Conservation (phyloP, 2,113 vertebrate species). For the Anthoscopus minutus region DNA sequence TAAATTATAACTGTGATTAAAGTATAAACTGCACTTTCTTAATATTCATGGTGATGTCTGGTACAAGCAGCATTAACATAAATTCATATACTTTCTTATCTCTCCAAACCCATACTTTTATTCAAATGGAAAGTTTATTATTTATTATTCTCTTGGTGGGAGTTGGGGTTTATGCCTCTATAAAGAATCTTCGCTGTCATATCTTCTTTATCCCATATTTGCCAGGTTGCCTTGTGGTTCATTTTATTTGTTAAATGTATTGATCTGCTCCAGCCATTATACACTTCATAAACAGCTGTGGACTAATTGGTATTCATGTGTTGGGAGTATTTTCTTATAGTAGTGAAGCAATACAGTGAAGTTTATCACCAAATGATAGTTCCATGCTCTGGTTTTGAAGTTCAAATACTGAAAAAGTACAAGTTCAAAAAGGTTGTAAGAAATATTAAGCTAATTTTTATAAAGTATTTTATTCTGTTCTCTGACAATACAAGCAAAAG, state of each 20-base stretch:
- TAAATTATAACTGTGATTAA: slow-evolving; percentile 50
- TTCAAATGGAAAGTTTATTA: slow-evolving; percentile 47
- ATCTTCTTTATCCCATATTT: slow-evolving; percentile 39
- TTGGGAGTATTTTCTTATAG: neutral
- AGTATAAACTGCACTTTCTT: slow-evolving; percentile 23
- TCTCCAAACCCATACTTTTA: slow-evolving; percentile 36
- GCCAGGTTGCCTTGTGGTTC: neutral
- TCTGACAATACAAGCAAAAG: neutral
- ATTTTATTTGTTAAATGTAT: slow-evolving; percentile 41
- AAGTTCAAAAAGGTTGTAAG: neutral
- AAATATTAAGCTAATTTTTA: neutral
- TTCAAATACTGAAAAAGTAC: neutral
- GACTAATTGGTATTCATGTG: slow-evolving; percentile 3
- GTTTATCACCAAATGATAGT: neutral
- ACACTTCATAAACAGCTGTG: slow-evolving; percentile 20
- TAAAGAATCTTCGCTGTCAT: slow-evolving; percentile 9
- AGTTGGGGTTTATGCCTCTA: neutral
- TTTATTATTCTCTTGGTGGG: slow-evolving; percentile 27
- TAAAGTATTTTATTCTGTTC: neutral
- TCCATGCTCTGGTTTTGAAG: neutral
- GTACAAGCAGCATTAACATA: slow-evolving; percentile 40
- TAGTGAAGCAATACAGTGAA: neutral
- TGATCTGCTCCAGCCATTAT: slow-evolving; percentile 14
- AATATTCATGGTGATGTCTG: slow-evolving; percentile 19
- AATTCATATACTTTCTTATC: slow-evolving; percentile 46